phyloP scores from a whole-genome alignment of 1,140 invertebrate species.

The Gyrodactylus salaris region DNA sequence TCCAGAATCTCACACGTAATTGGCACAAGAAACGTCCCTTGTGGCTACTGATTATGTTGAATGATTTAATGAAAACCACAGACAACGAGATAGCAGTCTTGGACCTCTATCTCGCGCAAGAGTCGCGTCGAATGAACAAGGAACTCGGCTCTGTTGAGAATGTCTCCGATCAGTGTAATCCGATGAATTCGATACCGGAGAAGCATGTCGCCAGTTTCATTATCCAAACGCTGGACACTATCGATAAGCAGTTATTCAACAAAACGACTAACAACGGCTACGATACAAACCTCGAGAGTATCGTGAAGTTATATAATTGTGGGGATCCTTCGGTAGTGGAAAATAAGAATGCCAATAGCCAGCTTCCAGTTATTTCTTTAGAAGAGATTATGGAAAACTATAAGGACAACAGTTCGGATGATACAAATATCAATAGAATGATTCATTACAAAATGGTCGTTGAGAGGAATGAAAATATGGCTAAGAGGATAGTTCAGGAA shows the following conservation, averaged over 20 bases:
- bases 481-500: neutral
- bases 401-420: neutral
- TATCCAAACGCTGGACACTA: neutral
- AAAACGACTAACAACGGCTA: neutral
- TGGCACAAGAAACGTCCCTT: constrained; percentile 26
- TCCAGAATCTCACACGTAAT: constrained; percentile 24
- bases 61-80: constrained; percentile 25
- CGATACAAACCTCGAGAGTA: constrained; percentile 9
- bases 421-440: neutral
- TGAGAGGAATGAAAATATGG: neutral
- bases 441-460: neutral
- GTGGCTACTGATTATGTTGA: constrained; percentile 27
- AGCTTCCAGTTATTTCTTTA: neutral
- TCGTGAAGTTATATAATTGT: neutral
- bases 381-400: neutral
- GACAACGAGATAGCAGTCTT: constrained; percentile 25
- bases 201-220: neutral
- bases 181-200: constrained; percentile 20
- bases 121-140: constrained; percentile 23
- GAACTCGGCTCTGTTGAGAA: constrained; percentile 24
- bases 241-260: neutral
- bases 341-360: too few relatives aligned
- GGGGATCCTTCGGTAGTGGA: neutral
- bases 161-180: constrained; percentile 27
- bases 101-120: constrained; percentile 25